Conservation (phyloP, 1,140 invertebrate genomes). For the Euborellia annulipes region DNA sequence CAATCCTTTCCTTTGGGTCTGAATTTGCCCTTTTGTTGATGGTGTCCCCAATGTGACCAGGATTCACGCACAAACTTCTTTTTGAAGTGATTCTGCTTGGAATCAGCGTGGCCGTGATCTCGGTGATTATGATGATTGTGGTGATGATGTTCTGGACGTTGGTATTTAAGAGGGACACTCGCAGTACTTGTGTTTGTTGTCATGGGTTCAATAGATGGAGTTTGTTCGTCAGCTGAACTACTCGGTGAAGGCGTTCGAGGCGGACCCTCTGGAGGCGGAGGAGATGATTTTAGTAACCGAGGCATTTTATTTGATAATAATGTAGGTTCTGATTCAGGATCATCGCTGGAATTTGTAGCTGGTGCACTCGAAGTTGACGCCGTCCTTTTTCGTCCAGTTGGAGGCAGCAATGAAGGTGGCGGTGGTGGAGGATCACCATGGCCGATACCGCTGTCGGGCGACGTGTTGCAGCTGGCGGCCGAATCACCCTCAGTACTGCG, state of each 20-base stretch:
- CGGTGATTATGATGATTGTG: conserved; percentile 17
- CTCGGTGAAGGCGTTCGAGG: conserved; percentile 51
- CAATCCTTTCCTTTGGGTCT: conserved; percentile 57
- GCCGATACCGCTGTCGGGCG: conserved; percentile 61
- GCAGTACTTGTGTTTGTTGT: conserved; percentile 12
- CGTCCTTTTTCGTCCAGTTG: conserved; percentile 13
- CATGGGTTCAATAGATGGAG: conserved; percentile 11
- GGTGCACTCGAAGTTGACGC: neutral
- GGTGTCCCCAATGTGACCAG: conserved; percentile 8
- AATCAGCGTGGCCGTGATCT: conserved; percentile 32
- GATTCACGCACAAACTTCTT: conserved; percentile 59
- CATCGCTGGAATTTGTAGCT: neutral
- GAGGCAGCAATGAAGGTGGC: conserved; percentile 29
- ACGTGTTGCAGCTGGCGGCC: conserved; percentile 49
- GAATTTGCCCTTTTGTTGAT: conserved; percentile 33
- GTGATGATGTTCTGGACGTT: conserved; percentile 33
- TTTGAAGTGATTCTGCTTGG: conserved; percentile 40
- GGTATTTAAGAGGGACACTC: conserved; percentile 40
- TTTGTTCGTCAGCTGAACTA: conserved; percentile 29
- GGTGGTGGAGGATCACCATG: conserved; percentile 41
- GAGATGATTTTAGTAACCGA: neutral
- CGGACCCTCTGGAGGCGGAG: conserved; percentile 24
- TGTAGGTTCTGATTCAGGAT: no score
- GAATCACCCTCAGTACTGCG: conserved; percentile 48
- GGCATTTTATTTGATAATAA: neutral